Percentiles rank a stretch among this genome's conserved stretches.
These are phyloP conservation scores for Myathropa florea DNA, from an alignment of 2,888 invertebrate genomes.

Conservation along the genomic window DNA sequence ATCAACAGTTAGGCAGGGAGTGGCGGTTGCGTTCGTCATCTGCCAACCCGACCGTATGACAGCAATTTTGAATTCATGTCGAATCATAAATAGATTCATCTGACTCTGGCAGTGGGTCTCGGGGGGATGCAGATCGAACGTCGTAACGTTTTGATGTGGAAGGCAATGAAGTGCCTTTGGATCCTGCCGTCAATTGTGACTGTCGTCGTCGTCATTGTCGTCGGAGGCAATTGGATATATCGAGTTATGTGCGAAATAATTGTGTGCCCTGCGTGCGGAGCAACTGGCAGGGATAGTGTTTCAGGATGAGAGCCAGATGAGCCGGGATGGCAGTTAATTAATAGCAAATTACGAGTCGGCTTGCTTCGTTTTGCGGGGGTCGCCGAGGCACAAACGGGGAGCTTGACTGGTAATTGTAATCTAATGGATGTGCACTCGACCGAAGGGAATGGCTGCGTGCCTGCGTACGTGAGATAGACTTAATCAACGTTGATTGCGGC, in stretches of 20 bases:
- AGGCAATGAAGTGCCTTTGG: conserved; percentile 18
- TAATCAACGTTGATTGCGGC: conserved; percentile 49
- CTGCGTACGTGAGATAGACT: conserved; percentile 19
- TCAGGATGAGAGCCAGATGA: background rate
- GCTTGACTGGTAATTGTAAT: conserved; percentile 22
- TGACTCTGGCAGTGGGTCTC: background rate
- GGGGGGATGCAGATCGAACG: conserved; percentile 6
- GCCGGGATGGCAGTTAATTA: conserved; percentile 45
- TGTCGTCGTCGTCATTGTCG: conserved; percentile 9
- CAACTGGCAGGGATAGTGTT: conserved; percentile 18
- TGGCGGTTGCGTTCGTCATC: conserved; percentile 4
- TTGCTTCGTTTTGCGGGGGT: background rate
- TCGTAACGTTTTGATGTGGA: conserved; percentile 1
- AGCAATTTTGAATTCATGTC: conserved; percentile 59
- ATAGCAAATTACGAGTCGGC: conserved; percentile 5
- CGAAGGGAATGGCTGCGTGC: background rate
- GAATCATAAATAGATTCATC: conserved; percentile 32
- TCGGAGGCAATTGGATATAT: conserved; percentile 46
- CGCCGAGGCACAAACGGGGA: background rate
- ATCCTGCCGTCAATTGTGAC: background rate
- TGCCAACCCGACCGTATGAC: conserved; percentile 37
- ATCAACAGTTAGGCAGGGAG: conserved; percentile 38
- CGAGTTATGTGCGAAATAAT: conserved; percentile 31
- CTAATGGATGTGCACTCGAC: conserved; percentile 21
- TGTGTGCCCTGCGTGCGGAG: conserved; percentile 19